Percentiles rank a stretch among this genome's conserved stretches.
phyloP scores from a whole-genome alignment of 2,888 invertebrate genomes.

The Monoplex corrugatus region DNA sequence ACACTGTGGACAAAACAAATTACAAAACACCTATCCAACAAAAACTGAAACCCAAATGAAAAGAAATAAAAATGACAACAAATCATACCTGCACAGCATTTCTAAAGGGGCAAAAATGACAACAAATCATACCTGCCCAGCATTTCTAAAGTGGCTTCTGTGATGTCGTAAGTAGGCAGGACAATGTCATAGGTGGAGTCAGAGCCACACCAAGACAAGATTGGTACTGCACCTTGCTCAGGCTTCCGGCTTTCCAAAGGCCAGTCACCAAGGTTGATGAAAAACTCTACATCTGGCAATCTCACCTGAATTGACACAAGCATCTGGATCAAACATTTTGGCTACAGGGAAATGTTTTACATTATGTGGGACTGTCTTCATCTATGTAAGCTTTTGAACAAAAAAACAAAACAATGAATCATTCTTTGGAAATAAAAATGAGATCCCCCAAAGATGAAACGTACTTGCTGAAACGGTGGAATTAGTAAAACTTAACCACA shows the following conservation, averaged over 20 bases:
- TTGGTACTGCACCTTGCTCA: conserved; percentile 86
- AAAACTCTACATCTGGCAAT: conserved; percentile 93
- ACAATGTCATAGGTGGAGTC: conserved; percentile 92
- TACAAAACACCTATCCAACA: too few relatives aligned
- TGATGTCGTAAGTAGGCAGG: conserved; percentile 97
- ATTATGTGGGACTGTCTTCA: too few relatives aligned
- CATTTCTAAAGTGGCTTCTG: conserved; percentile 94
- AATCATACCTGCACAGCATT: conserved; percentile 92
- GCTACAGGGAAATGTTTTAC: too few relatives aligned
- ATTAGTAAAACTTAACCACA: too few relatives aligned
- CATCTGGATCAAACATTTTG: too few relatives aligned
- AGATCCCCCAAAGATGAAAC: too few relatives aligned
- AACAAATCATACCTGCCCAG: conserved; percentile 89
- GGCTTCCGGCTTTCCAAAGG: conserved; percentile 85
- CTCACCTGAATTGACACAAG: conserved; percentile 75
- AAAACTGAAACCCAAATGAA: too few relatives aligned
- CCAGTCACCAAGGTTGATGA: conserved; percentile 98
- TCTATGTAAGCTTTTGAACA: too few relatives aligned
- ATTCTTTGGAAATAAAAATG: too few relatives aligned
- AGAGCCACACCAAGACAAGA: conserved; percentile 98
- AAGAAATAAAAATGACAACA: background rate
- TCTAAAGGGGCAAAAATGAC: conserved; percentile 87
- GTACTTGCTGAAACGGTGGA: too few relatives aligned
- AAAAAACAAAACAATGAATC: too few relatives aligned
- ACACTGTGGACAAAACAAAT: too few relatives aligned